Evolutionary conservation across 2,113 vertebrate species (phyloP).

Genomic region (Calidris pygmaea): DNA sequence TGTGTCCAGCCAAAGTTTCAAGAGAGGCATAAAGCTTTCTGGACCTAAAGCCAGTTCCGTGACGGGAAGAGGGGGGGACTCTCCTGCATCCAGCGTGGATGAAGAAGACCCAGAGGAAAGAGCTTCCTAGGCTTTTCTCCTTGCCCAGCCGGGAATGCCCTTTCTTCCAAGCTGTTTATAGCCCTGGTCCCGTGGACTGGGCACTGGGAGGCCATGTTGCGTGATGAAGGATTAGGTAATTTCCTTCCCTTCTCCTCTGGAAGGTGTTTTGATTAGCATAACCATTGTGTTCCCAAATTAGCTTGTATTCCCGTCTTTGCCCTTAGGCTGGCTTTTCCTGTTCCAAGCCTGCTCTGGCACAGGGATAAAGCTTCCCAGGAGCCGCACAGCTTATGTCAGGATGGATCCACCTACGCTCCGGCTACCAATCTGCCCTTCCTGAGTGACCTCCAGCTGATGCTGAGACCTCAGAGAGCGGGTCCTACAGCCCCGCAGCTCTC

Average conservation of each 20-base stretch:
- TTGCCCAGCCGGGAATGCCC: not conserved
- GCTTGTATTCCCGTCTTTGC: not conserved
- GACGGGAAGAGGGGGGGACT: not conserved
- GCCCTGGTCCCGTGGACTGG: not conserved
- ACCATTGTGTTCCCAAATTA: constrained; percentile 42
- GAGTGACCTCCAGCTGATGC: not conserved
- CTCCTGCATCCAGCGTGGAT: not conserved
- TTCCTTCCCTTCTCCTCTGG: constrained; percentile 43
- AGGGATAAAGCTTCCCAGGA: not conserved
- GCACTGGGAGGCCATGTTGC: not conserved
- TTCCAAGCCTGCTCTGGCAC: not conserved
- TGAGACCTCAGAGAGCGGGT: not conserved
- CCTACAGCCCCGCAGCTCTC: not conserved
- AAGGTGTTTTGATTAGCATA: constrained; percentile 53
- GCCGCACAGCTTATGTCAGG: fast-evolving
- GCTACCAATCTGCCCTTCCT: not conserved
- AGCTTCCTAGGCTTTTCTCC: not conserved
- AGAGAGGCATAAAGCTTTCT: not conserved
- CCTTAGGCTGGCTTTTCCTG: constrained; percentile 36
- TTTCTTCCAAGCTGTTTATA: not conserved
- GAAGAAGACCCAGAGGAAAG: not conserved
- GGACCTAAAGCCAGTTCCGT: not conserved
- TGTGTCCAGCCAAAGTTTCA: not conserved
- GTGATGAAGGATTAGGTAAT: not conserved
- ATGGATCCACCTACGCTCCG: not conserved